Conservation (phyloP, 2,797 vertebrate genomes). For the Betta splendens region DNA sequence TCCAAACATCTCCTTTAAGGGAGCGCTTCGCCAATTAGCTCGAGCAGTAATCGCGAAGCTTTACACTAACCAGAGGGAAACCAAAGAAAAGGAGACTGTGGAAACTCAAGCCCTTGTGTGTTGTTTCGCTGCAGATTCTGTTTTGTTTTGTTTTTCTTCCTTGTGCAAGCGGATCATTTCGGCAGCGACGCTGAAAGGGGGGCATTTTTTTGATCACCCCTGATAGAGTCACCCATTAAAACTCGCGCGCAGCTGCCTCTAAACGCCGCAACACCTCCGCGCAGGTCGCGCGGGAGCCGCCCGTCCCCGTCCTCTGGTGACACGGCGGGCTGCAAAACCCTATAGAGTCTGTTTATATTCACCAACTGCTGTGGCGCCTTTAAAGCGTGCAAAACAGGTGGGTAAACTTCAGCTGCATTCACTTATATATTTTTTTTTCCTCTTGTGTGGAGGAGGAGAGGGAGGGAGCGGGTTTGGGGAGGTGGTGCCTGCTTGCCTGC, state of each 20-base stretch:
- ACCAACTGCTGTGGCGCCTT: constrained; percentile 79
- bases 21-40: constrained; percentile 64
- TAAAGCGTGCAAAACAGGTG: constrained; percentile 87
- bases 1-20: constrained; percentile 74
- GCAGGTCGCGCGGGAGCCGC: constrained; percentile 55
- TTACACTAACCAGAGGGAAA: constrained; percentile 66
- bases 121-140: constrained; percentile 34
- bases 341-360: constrained; percentile 79
- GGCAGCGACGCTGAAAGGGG: constrained; percentile 10
- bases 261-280: constrained; percentile 52
- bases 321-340: constrained; percentile 74
- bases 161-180: constrained; percentile 2
- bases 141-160: constrained; percentile 11
- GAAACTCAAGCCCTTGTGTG: constrained; percentile 34
- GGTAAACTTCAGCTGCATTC: constrained; percentile 89
- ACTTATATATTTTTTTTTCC: constrained; percentile 80
- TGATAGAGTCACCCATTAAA: constrained; percentile 20
- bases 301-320: constrained; percentile 61
- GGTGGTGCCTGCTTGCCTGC: constrained; percentile 80
- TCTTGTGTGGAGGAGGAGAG: constrained; percentile 71
- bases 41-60: constrained; percentile 68
- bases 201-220: constrained; percentile 16
- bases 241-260: constrained; percentile 30
- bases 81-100: constrained; percentile 39
- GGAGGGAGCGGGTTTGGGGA: constrained; percentile 69